Base-by-base conservation (phyloP, 2,888 invertebrate genomes). In the Sisyra terminalis region DNA sequence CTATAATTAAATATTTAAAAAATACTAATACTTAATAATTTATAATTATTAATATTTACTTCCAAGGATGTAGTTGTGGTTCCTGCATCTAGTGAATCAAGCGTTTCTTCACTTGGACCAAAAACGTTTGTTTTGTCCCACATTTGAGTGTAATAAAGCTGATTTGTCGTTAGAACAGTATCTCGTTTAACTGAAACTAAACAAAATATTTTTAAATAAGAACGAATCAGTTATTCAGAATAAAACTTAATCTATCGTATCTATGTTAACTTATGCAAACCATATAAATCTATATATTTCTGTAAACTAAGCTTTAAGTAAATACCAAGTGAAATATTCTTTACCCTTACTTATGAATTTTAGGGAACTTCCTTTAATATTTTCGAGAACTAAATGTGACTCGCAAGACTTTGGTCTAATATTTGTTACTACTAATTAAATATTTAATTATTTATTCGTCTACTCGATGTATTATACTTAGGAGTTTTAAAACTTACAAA, bases 141-240 rank as follows among this genome's bases (percentile, higher is more conserved):
- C 44, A 66, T 70, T 40, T 69, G 64, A 2, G 67, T 68, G 42
- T 71, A 67, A 53, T 71, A 72, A 44, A 66, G 66, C 40, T 67
- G 66, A 45, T 64, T 58, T 1, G 68, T 67, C 2, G 65, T 66
- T 34, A 71, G 53, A 46, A 67, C 64, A 38, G 63, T 60, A 30
- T 65, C 63, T 47, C 64, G 66, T 52, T 68, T 70, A 7, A 61
- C 49, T 17, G 56, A 44, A 35, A 50, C 50, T 40, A 32, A 29
- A 34, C 40, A 32, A 34, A 39, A 34, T 11, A 36, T 29, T n/a
- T n/a, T n/a, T n/a, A n/a, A 44, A 29, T 34, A 10, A 24, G 14
- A 35, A 44, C 39, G 13, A 40, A 35, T 38, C 36, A 46, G 40
- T 34, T 5, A 36, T 9, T 32, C 16, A 13, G 36, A 10, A 35